These are phyloP conservation scores for Acanthosepion lycidas DNA, from an alignment of 2,888 invertebrate species.

Conservation along the genomic window DNA sequence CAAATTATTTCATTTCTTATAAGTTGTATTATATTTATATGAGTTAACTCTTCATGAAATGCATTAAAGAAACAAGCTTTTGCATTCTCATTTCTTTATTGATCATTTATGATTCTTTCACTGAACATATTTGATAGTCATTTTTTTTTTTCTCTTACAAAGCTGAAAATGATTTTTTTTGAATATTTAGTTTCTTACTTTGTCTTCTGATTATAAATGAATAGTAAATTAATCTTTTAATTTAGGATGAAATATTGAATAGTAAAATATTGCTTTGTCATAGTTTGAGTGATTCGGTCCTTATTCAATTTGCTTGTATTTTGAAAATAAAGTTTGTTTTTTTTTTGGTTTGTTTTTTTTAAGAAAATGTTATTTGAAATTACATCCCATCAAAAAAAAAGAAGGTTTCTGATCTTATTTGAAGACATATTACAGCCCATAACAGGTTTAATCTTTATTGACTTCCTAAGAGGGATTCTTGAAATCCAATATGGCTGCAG, in stretches of 20 bases:
- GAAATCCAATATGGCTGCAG: slow-evolving; percentile 36
- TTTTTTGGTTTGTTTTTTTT: too few species aligned
- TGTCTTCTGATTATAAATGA: not conserved
- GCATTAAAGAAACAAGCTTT: too few species aligned
- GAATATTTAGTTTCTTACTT: not conserved
- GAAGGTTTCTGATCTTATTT: too few species aligned
- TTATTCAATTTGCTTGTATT: not conserved
- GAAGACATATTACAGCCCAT: not conserved
- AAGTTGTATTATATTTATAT: too few species aligned
- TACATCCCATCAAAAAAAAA: too few species aligned
- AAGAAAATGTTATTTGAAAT: too few species aligned
- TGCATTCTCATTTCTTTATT: too few species aligned
- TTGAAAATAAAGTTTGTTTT: not conserved
- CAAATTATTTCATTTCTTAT: too few species aligned
- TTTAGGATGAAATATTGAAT: not conserved
- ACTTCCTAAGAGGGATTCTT: not conserved
- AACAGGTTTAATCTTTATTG: slow-evolving; percentile 6
- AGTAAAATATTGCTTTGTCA: not conserved
- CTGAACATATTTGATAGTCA: too few species aligned
- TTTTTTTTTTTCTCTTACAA: not conserved
- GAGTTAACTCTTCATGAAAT: too few species aligned
- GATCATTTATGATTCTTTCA: too few species aligned
- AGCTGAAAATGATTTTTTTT: not conserved
- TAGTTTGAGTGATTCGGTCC: not conserved
- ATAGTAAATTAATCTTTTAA: not conserved